Base-by-base conservation (phyloP, 2,888 invertebrate species). In the Cremastobaeus sp. region DNA sequence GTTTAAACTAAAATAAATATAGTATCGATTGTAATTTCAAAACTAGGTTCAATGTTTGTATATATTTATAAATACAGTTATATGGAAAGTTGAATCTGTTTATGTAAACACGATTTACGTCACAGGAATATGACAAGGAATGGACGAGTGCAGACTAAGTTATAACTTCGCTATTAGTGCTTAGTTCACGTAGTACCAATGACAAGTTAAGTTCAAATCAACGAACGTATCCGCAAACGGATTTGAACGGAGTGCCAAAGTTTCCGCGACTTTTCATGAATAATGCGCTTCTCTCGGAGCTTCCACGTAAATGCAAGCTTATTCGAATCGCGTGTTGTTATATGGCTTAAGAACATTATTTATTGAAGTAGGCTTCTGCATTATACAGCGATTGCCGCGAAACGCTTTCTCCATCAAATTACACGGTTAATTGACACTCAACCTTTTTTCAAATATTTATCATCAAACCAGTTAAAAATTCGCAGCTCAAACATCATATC, bases 101-200 rank as follows among this genome's bases (percentile, higher is more conserved):
- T 68, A 14, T 35, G 20, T 41, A 59, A 57, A 50, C 57, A 59
- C 43, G 43, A 50, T 50, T 48, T 18, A 20, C 43, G 52, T 52
- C 37, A 68, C 37, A 11, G 45, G 47, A 45, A 64, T 59, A 62
- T 59, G 41, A 50, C 68, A 55, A 48, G 39, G 35, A 62, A 66
- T 50, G 54, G 57, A 68, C 45, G 45, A 39, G 65, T 54, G 65
- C 17, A 48, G 25, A 55, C 32, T 30, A 48, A 69, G 69, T 65
- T 69, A 41, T 48, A 65, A 55, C 74, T 57, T 48, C 60, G 65
- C 65, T 69, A 59, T 69, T 74, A 64, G 73, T 17, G 62, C 20
- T 41, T 48, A 32, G 59, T 60, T 54, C 50, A 20, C 34, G 39
- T 18, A 28, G 9, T 45, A 54, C 48, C 57, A 68, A 64, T 68